Evolutionary conservation across 2,797 vertebrate genomes (phyloP).

Genomic region (Danio aesculapii): DNA sequence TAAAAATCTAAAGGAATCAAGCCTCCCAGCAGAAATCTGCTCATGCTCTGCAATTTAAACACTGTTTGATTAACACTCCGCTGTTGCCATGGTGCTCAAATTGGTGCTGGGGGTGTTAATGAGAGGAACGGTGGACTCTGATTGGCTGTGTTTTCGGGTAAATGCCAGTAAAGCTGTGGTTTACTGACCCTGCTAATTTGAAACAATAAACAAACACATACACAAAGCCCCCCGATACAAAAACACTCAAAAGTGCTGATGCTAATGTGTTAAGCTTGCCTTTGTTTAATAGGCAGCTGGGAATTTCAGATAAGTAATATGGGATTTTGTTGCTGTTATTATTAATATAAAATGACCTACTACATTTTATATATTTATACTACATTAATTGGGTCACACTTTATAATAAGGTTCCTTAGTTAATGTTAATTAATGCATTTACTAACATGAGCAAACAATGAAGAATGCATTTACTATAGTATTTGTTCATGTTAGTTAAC

Average conservation of each 20-base stretch:
- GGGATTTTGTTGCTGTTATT: too few species aligned
- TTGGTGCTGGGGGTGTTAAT: conserved; percentile 66
- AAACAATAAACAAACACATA: conserved; percentile 53
- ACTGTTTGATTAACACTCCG: conserved; percentile 23
- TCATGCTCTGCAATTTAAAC: conserved; percentile 15
- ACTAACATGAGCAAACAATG: too few species aligned
- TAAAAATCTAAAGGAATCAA: conserved; percentile 17
- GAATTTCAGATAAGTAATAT: background rate
- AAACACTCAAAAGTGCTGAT: conserved; percentile 23
- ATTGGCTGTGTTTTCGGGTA: conserved; percentile 66
- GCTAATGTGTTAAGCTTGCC: conserved; percentile 42
- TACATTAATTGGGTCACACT: too few species aligned
- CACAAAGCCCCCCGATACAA: conserved; percentile 8
- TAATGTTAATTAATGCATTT: too few species aligned
- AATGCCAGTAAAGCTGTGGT: conserved; percentile 62
- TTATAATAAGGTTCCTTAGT: too few species aligned
- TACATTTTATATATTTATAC: too few species aligned
- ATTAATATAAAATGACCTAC: too few species aligned
- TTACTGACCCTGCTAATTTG: conserved; percentile 72
- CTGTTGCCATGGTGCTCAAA: conserved; percentile 58
- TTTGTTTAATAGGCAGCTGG: conserved; percentile 9
- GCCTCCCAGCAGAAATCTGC: conserved; percentile 23
- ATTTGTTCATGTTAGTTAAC: too few species aligned
- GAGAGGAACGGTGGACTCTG: conserved; percentile 62
- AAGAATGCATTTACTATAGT: too few species aligned